phyloP scores from a whole-genome alignment of 2,888 invertebrate species.

The Eristalis tenax region DNA sequence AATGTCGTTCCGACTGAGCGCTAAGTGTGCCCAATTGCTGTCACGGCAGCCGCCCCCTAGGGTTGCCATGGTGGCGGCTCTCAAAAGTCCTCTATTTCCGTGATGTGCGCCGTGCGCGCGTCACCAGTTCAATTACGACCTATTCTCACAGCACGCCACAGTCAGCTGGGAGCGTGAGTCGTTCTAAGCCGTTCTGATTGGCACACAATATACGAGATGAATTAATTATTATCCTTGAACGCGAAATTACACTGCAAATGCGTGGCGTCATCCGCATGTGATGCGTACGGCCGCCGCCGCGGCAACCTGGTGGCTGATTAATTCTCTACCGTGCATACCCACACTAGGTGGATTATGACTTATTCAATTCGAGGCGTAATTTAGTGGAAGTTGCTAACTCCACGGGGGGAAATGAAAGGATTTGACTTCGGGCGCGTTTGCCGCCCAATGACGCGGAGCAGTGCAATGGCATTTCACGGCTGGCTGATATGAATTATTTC shows the following conservation, averaged over 20 bases:
- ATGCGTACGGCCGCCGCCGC: background rate
- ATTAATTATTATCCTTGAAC: conserved; percentile 52
- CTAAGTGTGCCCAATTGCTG: background rate
- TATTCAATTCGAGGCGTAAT: conserved; percentile 34
- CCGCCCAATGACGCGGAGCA: conserved; percentile 4
- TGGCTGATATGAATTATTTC: conserved; percentile 19
- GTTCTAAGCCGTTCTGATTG: conserved; percentile 34
- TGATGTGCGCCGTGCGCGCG: background rate
- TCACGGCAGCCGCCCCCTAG: background rate
- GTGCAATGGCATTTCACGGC: no score
- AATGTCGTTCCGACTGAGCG: conserved; percentile 11
- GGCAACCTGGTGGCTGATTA: background rate
- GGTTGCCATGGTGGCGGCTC: background rate
- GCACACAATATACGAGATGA: conserved; percentile 5
- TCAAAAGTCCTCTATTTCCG: background rate
- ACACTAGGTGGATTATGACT: conserved; percentile 46
- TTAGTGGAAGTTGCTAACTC: background rate
- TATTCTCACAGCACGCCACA: background rate
- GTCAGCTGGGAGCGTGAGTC: conserved; percentile 14
- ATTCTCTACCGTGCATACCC: conserved; percentile 30
- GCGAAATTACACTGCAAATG: conserved; percentile 25
- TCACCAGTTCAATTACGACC: background rate
- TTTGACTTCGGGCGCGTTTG: background rate
- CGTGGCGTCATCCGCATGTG: background rate
- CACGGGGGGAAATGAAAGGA: background rate